Conservation (phyloP, 2,113 vertebrate genomes). For the Pimephales promelas region DNA sequence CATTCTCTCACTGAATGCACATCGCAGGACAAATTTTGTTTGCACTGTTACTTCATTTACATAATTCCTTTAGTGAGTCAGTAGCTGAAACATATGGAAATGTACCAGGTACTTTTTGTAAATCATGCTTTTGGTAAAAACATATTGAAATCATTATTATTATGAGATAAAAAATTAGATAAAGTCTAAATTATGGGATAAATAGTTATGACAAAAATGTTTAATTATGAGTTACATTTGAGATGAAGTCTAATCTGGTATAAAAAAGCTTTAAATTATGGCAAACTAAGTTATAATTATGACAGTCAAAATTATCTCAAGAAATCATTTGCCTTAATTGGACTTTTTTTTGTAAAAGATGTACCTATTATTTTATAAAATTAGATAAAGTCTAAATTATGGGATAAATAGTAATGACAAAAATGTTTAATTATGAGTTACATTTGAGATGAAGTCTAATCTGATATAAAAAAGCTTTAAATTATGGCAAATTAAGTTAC, state of each 20-base stretch:
- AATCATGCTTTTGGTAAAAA: background rate
- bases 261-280: background rate
- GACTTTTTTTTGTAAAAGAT: background rate
- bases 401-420: too few relatives aligned
- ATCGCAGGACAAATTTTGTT: background rate
- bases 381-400: too few relatives aligned
- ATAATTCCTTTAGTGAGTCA: background rate
- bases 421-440: background rate
- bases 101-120: background rate
- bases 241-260: background rate
- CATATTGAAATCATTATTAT: background rate
- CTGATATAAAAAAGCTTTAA: background rate
- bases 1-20: background rate
- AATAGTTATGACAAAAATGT: too few relatives aligned
- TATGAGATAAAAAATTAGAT: too few relatives aligned
- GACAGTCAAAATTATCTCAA: too few relatives aligned
- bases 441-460: background rate
- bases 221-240: background rate
- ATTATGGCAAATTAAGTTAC: too few relatives aligned
- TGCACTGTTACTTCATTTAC: background rate
- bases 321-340: background rate
- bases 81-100: background rate
- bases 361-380: background rate
- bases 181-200: too few relatives aligned
- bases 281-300: too few relatives aligned